Evolutionary conservation across 2,888 invertebrate species (phyloP).

Genomic region (Strigamia crassipes): DNA sequence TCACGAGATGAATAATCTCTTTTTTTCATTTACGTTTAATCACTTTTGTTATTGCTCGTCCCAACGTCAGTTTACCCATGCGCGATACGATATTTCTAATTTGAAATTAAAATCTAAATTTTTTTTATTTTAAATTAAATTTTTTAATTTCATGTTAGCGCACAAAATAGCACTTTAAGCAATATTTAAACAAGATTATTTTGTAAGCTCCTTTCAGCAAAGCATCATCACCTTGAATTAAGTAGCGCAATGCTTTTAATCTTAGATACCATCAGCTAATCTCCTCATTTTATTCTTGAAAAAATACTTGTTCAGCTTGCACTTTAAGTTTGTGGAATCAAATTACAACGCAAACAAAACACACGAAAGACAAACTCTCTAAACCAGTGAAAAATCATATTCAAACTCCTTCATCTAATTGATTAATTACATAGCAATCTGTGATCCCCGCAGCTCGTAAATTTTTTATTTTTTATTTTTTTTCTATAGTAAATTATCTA

Average conservation of each 20-base stretch:
- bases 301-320: background rate
- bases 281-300: background rate
- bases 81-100: too few relatives aligned
- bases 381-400: too few relatives aligned
- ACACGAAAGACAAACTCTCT: background rate
- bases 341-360: background rate
- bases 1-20: too few relatives aligned
- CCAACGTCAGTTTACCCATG: too few relatives aligned
- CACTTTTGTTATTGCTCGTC: too few relatives aligned
- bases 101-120: too few relatives aligned
- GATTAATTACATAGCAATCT: background rate
- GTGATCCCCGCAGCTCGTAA: background rate
- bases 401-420: too few relatives aligned
- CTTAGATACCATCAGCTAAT: background rate
- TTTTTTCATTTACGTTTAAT: too few relatives aligned
- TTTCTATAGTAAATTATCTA: background rate
- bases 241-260: background rate
- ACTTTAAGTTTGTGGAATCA: background rate
- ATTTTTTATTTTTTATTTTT: background rate
- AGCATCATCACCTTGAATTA: background rate
- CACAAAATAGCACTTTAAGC: background rate
- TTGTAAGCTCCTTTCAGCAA: background rate
- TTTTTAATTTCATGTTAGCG: background rate
- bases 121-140: too few relatives aligned
- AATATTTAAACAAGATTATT: constrained; percentile 22